These are phyloP conservation scores for Peromyscus melanophrys DNA, from an alignment of 2,797 vertebrate genomes.

Conservation along the genomic window DNA sequence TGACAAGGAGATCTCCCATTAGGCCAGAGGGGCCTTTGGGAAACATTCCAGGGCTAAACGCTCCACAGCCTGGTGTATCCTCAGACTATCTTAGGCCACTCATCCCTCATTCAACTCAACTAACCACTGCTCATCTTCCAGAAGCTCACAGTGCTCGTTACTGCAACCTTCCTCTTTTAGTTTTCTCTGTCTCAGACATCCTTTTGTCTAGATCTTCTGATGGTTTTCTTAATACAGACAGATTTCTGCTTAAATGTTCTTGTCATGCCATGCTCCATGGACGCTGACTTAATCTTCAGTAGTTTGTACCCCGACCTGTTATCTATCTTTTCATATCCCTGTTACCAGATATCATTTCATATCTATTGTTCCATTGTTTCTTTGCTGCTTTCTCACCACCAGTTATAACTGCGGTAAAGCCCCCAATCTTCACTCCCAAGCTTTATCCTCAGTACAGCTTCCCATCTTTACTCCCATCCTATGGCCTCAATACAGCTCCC, in stretches of 20 bases:
- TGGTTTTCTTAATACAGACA: not conserved
- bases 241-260: constrained; percentile 7
- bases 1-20: too few species aligned
- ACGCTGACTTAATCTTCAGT: not conserved
- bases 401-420: too few species aligned
- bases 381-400: not conserved
- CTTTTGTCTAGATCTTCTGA: not conserved
- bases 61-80: not conserved
- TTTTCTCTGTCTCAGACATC: not conserved
- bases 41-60: not conserved
- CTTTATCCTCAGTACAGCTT: too few species aligned
- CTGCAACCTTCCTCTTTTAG: not conserved
- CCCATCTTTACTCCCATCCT: fast-evolving
- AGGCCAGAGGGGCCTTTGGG: too few species aligned
- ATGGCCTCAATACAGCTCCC: not conserved
- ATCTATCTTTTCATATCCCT: not conserved
- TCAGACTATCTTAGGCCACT: not conserved
- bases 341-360: not conserved
- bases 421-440: fast-evolving
- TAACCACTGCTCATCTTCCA: not conserved
- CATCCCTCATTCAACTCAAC: not conserved
- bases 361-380: not conserved
- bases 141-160: not conserved
- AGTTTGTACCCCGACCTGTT: not conserved
- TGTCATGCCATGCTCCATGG: not conserved